Conservation (phyloP, 30 jellyfish, hydroid and myxozoan species). For the Hydra vulgaris region DNA sequence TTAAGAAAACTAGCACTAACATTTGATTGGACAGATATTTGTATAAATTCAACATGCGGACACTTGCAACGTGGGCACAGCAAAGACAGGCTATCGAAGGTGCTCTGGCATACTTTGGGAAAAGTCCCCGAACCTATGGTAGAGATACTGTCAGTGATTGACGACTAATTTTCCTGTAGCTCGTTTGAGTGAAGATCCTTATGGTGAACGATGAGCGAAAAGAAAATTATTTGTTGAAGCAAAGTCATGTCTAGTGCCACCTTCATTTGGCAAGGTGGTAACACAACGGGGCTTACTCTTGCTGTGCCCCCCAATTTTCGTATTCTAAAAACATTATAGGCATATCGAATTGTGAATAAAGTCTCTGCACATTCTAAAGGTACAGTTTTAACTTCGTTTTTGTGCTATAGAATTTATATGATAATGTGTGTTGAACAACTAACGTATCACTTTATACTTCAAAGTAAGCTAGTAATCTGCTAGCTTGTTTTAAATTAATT, state of each 20-base stretch:
- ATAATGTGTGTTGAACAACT: too few relatives aligned
- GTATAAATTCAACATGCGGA: background rate
- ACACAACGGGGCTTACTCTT: constrained; percentile 98
- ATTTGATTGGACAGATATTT: background rate
- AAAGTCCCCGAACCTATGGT: constrained; percentile 95
- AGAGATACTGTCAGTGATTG: constrained; percentile 72
- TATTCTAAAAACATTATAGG: background rate
- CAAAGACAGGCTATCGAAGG: constrained; percentile 82
- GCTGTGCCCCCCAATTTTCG: constrained; percentile 73
- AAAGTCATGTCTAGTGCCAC: constrained; percentile 83
- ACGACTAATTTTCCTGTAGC: constrained; percentile 28
- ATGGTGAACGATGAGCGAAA: constrained; percentile 72
- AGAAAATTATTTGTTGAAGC: constrained; percentile 64
- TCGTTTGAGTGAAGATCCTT: constrained; percentile 82
- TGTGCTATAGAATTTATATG: too few relatives aligned
- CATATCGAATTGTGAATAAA: too few relatives aligned
- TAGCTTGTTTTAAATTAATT: too few relatives aligned
- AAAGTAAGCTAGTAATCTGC: too few relatives aligned
- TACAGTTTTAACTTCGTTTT: too few relatives aligned
- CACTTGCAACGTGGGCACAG: constrained; percentile 55
- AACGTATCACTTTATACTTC: too few relatives aligned
- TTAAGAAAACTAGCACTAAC: constrained; percentile 20
- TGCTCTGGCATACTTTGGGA: constrained; percentile 63
- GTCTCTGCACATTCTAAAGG: too few relatives aligned
- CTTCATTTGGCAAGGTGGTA: constrained; percentile 52